These are phyloP conservation scores for Lasioglossum pauxillum DNA, from an alignment of 2,888 invertebrate genomes.

Conservation along the genomic window DNA sequence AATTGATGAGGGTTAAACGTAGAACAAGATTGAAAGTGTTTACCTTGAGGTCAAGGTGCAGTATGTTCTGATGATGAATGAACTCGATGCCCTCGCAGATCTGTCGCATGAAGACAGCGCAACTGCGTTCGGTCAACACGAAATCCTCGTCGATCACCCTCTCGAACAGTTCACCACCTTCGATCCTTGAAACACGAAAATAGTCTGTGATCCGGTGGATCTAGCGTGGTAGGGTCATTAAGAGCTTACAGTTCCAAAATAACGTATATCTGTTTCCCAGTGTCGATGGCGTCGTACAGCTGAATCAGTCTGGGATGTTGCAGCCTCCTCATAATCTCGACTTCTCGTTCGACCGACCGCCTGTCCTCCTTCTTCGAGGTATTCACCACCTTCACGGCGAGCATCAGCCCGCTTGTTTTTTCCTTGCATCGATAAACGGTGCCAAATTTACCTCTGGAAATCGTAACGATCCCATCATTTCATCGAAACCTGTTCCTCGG, in stretches of 20 bases:
- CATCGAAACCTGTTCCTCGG: background rate
- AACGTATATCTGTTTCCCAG: constrained; percentile 97
- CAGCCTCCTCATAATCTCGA: constrained; percentile 97
- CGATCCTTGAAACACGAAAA: constrained; percentile 88
- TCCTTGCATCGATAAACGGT: constrained; percentile 97
- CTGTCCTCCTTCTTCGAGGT: constrained; percentile 94
- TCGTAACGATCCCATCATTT: constrained; percentile 40
- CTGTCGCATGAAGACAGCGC: constrained; percentile 98
- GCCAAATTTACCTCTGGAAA: constrained; percentile 97
- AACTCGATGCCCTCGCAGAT: constrained; percentile 99
- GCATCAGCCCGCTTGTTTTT: constrained; percentile 90
- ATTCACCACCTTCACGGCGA: constrained; percentile 97
- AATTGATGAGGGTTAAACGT: background rate
- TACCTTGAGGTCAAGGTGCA: constrained; percentile 99
- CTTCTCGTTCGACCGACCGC: constrained; percentile 96
- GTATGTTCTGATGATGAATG: constrained; percentile 97
- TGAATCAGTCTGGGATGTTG: constrained; percentile 98
- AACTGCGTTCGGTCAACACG: constrained; percentile 97
- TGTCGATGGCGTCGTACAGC: constrained; percentile 98
- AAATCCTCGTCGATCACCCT: constrained; percentile 99
- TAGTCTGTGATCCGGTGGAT: background rate
- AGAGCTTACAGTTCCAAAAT: constrained; percentile 97
- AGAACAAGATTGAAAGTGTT: background rate
- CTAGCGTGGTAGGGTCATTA: background rate
- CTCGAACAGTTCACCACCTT: constrained; percentile 99